Base-by-base conservation (phyloP, 2,888 invertebrate genomes). In the Girardia tigrina region DNA sequence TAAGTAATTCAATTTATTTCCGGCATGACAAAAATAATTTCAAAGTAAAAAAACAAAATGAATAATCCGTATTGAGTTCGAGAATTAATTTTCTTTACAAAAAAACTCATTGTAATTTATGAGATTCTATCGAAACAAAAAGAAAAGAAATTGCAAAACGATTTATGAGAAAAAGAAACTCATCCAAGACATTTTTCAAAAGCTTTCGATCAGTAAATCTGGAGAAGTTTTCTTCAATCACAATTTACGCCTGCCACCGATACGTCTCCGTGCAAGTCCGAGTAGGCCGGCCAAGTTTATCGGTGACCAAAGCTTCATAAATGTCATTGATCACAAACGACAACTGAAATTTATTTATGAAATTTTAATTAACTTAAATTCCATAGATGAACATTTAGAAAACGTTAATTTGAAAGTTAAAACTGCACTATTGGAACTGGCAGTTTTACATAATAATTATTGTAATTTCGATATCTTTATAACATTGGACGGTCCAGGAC, bases 261-360 rank as follows among this genome's bases (percentile, higher is more conserved):
- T 6, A 56, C 56, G 56, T 8, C 23, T 56, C 6, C 4, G n/a
- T 6, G 20, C 56, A 6, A 12, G 56, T 56, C 56, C 56, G 56
- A 56, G 56, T 56, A 56, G 56, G n/a, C 56, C 56, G n/a, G 56
- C 56, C 20, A 56, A 56, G 23, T 56, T 56, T 4, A 4, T 56
- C 23, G 56, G 56, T 2, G 23, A 56, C 23, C 56, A 56, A 56
- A 56, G n/a, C 23, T 56, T 56, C 23, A n/a, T 56, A 20, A 56
- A 56, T 56, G n/a, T 56, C 4, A 8, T 56, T 12, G 56, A 56
- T 2, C 56, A 56, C 2, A 56, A 56, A 56, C n/a, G 56, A 56
- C 56, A 56, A n/a, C n/a, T 56, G n/a, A 56, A 56, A 56, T 56
- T 20, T n/a, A n/a, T 56, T 56, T 16, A 56, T 56, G 56, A 56